Evolutionary conservation across 2,113 vertebrate genomes (phyloP).

Genomic region (Heteronetta atricapilla): DNA sequence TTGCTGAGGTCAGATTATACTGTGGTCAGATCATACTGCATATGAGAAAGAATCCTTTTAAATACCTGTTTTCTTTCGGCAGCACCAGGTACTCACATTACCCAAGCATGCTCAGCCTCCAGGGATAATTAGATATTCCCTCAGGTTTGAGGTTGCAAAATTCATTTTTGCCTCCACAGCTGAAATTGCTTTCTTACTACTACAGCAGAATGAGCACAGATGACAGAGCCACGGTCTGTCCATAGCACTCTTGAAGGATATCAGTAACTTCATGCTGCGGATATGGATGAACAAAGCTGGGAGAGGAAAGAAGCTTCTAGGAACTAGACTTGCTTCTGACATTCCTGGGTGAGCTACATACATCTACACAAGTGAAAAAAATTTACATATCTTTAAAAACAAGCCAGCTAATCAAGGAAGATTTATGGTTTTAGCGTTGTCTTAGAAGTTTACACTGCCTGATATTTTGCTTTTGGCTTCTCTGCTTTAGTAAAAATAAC

Average conservation of each 20-base stretch:
- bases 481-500: not conserved
- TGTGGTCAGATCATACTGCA: fast-evolving
- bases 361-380: not conserved
- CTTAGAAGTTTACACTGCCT: not conserved
- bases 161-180: not conserved
- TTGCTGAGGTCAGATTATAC: not conserved
- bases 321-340: not conserved
- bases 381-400: constrained; percentile 4
- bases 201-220: not conserved
- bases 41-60: fast-evolving
- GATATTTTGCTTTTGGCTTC: not conserved
- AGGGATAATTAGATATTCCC: not conserved
- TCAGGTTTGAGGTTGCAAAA: not conserved
- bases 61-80: not conserved
- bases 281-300: not conserved
- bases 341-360: not conserved
- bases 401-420: not conserved
- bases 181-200: not conserved
- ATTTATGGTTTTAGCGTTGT: not conserved
- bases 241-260: not conserved
- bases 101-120: not conserved
- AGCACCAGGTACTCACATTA: not conserved
- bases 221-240: not conserved
- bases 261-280: not conserved
- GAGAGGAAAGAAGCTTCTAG: not conserved